Conservation (phyloP, 1,140 invertebrate genomes). For the Apis mellifera region Amel_HAv3.1 CM009940.2:3578001-3578500, state of each 20-base stretch:
- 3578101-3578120: no score
- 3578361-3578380: no score
- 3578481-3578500: neutral
- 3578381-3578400: no score
- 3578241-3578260: neutral
- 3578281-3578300: neutral
- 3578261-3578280: neutral
- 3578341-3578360: no score
- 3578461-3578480: slow-evolving; percentile 8
- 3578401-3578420: no score
- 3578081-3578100: no score
- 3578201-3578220: no score
- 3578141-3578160: no score
- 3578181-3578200: no score
- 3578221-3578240: no score
- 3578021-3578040: slow-evolving; percentile 81
- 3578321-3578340: neutral
- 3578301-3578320: neutral
- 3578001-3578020: slow-evolving; percentile 83
- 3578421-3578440: slow-evolving; percentile 28
- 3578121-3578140: no score
- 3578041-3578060: slow-evolving; percentile 17
- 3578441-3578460: neutral
- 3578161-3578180: neutral
- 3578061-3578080: neutral